phyloP scores from a whole-genome alignment of 2,888 invertebrate species.

The Xylota sylvarum region DNA sequence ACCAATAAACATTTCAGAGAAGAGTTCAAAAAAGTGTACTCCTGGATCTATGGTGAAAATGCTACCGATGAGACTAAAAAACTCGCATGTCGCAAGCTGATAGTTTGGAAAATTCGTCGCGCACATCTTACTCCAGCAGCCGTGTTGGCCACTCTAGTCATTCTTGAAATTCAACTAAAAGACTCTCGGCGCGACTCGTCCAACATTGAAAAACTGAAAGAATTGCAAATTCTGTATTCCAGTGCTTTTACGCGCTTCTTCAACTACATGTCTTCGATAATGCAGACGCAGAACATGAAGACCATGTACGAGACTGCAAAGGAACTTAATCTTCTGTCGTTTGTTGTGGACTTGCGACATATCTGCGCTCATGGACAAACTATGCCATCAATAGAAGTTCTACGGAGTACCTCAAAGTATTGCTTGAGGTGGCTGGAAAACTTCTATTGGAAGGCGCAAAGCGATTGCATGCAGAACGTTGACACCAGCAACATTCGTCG shows the following conservation, averaged over 20 bases:
- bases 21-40: slow-evolving; percentile 82
- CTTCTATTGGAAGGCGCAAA: slow-evolving; percentile 83
- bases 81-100: slow-evolving; percentile 80
- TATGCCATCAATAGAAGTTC: slow-evolving; percentile 81
- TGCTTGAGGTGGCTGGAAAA: slow-evolving; percentile 83
- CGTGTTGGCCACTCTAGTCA: slow-evolving; percentile 82
- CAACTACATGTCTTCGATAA: slow-evolving; percentile 84
- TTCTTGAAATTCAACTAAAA: slow-evolving; percentile 82
- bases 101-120: slow-evolving; percentile 83
- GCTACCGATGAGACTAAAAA: slow-evolving; percentile 69
- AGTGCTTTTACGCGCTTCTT: slow-evolving; percentile 83
- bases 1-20: slow-evolving; percentile 74
- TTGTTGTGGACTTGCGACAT: slow-evolving; percentile 84
- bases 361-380: slow-evolving; percentile 84
- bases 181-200: slow-evolving; percentile 74
- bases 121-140: slow-evolving; percentile 83
- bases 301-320: slow-evolving; percentile 84
- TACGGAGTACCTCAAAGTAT: slow-evolving; percentile 81
- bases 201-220: slow-evolving; percentile 41
- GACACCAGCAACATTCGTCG: slow-evolving; percentile 79
- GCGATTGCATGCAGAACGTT: slow-evolving; percentile 80
- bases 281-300: slow-evolving; percentile 81
- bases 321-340: slow-evolving; percentile 82
- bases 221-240: slow-evolving; percentile 81
- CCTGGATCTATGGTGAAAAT: slow-evolving; percentile 80